Conservation (phyloP, 2,113 vertebrate genomes). For the Takifugu bimaculatus region DNA sequence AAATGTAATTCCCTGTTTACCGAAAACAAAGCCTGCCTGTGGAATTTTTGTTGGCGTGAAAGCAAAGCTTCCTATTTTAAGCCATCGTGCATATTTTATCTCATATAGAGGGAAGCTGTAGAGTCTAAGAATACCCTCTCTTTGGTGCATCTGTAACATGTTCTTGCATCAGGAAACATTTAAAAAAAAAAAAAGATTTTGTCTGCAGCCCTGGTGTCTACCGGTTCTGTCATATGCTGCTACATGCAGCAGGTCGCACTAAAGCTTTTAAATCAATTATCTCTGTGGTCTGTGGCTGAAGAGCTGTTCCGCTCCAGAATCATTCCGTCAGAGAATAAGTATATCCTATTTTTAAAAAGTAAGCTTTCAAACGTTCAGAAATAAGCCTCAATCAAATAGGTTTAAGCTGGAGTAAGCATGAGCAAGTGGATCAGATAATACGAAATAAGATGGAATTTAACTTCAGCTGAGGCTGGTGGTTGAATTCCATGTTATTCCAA, state of each 20-base stretch:
- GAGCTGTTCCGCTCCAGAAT: conserved; percentile 18
- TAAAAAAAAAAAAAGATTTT: conserved; percentile 15
- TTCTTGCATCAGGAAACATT: conserved; percentile 25
- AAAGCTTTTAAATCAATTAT: conserved; percentile 21
- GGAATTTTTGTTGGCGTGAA: conserved; percentile 23
- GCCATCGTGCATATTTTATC: conserved; percentile 62
- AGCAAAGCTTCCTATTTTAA: conserved; percentile 57
- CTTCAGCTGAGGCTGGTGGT: too few relatives aligned
- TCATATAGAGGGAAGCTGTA: conserved; percentile 35
- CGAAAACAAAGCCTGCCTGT: conserved; percentile 23
- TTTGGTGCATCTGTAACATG: conserved; percentile 46
- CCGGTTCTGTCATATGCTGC: conserved; percentile 8
- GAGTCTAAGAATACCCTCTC: conserved; percentile 66
- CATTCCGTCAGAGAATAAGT: conserved; percentile 11
- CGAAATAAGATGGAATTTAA: too few relatives aligned
- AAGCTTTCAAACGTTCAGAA: conserved; percentile 17
- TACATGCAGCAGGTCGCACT: background rate
- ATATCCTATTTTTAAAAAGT: conserved; percentile 11
- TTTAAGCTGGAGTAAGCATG: background rate
- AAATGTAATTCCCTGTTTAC: conserved; percentile 54
- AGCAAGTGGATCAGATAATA: too few relatives aligned
- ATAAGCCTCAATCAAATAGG: conserved; percentile 19
- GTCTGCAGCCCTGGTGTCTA: conserved; percentile 12
- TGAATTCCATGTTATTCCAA: too few relatives aligned
- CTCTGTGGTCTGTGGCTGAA: conserved; percentile 5